Base-by-base conservation (phyloP, 2,888 invertebrate genomes). In the Gibbula magus region DNA sequence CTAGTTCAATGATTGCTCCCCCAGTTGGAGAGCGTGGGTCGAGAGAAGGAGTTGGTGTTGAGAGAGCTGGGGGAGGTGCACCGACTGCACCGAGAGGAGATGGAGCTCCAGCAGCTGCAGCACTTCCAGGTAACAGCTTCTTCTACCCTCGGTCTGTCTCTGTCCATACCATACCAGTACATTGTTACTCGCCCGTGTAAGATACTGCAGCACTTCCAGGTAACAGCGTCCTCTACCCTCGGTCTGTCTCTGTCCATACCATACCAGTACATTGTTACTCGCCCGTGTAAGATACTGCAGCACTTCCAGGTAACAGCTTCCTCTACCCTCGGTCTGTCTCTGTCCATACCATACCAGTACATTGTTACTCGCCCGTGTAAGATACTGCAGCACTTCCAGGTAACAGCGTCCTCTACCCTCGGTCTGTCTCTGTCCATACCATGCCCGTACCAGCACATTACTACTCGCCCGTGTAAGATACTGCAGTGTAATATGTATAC, bases 101-200 rank as follows among this genome's bases (percentile, higher is more conserved):
- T 91, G 73, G 91, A 92, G 73, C 86, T 91, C 25, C 91, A 91
- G 79, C 91, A 91, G 81, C 86, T 92, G 35, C 91, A 91, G 67
- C 91, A 91, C 83, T 90, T 90, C 81, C 91, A 91, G 90, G 91
- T 91, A 79, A 51, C 35, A 51, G 0, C 13, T n/a, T n/a, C n/a
- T n/a, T n/a, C n/a, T n/a, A n/a, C n/a, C n/a, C n/a, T n/a, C n/a
- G n/a, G n/a, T n/a, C n/a, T n/a, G n/a, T n/a, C n/a, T n/a, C n/a
- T n/a, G n/a, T n/a, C n/a, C n/a, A n/a, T n/a, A n/a, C n/a, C n/a
- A 22, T 25, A 25, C 16, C 7, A 54, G n/a, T 54, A 54, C n/a
- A 20, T 54, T 18, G 54, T 20, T 1, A 20, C 54, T 20, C 54
- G 18, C 20, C n/a, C 10, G 20, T 0, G 16, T 54, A 54, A 5